These are phyloP conservation scores for Passer montanus DNA, from an alignment of 2,113 vertebrate genomes.

Conservation along the genomic window DNA sequence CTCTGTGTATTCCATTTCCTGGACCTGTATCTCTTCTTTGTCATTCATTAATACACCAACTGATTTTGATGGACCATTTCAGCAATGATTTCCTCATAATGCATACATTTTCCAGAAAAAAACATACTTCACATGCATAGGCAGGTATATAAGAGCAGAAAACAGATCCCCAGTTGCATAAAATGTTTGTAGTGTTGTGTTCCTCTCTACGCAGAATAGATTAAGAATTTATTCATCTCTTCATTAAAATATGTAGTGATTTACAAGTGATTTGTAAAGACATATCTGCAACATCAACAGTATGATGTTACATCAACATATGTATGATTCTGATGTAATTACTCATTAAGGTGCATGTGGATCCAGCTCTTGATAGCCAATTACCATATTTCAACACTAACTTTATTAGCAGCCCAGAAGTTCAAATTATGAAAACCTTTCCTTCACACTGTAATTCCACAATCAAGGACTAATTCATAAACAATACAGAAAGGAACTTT, in stretches of 20 bases:
- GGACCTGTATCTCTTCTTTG: background rate
- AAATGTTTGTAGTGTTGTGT: background rate
- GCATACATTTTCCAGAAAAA: background rate
- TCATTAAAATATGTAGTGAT: background rate
- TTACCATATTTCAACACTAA: background rate
- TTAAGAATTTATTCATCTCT: background rate
- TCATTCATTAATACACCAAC: background rate
- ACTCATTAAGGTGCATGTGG: background rate
- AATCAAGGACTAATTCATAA: background rate
- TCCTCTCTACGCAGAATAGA: background rate
- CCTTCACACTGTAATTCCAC: background rate
- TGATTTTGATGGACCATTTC: background rate
- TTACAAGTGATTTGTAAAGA: constrained; percentile 4
- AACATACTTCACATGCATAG: background rate
- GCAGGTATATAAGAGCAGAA: background rate
- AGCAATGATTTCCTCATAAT: background rate
- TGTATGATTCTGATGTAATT: background rate
- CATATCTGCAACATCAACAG: background rate
- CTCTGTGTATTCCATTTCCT: background rate
- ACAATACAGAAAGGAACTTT: background rate
- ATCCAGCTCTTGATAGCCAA: background rate
- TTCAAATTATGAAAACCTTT: background rate
- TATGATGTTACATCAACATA: background rate
- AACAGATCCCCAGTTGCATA: background rate
- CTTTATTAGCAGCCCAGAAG: background rate